Percentiles rank a stretch among this genome's conserved stretches.
phyloP scores from a whole-genome alignment of 1,140 invertebrate species.

The Vanessa atalanta region DNA sequence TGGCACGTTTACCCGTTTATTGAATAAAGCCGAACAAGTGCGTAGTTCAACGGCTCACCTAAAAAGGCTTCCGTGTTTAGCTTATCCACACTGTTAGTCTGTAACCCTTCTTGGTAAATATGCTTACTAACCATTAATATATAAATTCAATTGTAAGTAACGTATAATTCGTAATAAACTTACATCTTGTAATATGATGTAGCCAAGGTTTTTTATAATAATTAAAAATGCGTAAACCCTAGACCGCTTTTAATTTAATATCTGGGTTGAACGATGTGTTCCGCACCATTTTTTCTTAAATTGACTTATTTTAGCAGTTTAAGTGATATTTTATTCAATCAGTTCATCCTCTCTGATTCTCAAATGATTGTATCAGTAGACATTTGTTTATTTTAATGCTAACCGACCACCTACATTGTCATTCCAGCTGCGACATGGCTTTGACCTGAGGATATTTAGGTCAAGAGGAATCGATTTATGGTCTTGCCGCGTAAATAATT shows the following conservation, averaged over 20 bases:
- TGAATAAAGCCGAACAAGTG: slow-evolving; percentile 31
- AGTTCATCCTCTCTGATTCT: too few relatives aligned
- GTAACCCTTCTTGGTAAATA: slow-evolving; percentile 3
- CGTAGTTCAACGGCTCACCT: slow-evolving; percentile 7
- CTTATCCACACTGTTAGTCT: not conserved
- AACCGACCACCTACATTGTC: slow-evolving; percentile 20
- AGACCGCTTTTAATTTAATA: too few relatives aligned
- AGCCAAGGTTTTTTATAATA: too few relatives aligned
- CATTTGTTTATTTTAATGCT: slow-evolving; percentile 20
- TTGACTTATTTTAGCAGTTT: too few relatives aligned
- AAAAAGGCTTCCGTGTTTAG: slow-evolving; percentile 31
- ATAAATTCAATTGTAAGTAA: too few relatives aligned
- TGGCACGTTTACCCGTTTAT: slow-evolving; percentile 15
- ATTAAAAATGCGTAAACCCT: too few relatives aligned
- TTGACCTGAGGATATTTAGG: slow-evolving; percentile 68
- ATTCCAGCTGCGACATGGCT: slow-evolving; percentile 61
- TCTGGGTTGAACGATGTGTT: too few relatives aligned
- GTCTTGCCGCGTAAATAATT: slow-evolving; percentile 26
- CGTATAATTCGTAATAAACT: too few relatives aligned
- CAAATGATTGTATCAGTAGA: not conserved
- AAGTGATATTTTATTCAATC: too few relatives aligned
- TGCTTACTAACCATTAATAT: too few relatives aligned
- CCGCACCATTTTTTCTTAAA: too few relatives aligned
- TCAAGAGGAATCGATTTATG: slow-evolving; percentile 74
- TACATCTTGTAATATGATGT: too few relatives aligned